Evolutionary conservation across 2,797 vertebrate species (phyloP), one percentile per base, ranked within the genome.

Genomic region (Cirrhinus mrigala): DNA sequence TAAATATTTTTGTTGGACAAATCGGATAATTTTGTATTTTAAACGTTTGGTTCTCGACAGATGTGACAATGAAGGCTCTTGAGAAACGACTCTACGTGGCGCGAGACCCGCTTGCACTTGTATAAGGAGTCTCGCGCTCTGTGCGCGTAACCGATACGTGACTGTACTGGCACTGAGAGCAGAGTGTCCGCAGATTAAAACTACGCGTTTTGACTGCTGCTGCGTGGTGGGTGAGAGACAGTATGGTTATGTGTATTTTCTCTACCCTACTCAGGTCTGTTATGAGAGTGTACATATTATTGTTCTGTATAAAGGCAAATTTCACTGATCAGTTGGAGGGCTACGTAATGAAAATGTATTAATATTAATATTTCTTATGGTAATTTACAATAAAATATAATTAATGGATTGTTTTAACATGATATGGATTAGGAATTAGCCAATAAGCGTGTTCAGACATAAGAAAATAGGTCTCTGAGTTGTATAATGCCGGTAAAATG

Each of bases 91-190:
- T 58, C 24, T 29, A 20, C 82, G 46, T 11, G 62, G 56, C 58
- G 18, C 58, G 40, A 83, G 40, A 64, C 82, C 71, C 46, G 62
- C 82, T 44, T 37, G 46, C 29, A 22, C 60, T 76, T 44, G 64
- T 20, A 69, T 22, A 20, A 76, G 12, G 29, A 56, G 74, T 76
- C 74, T 76, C 20, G 20, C 70, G 60, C 54, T 76, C 29, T 56
- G 52, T 2, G 74, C 24, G 58, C 82, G 74, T 54, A 22, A 24
- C 27, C 22, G 22, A 52, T 33, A 52, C 62, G 79, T 80, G 79
- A 80, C 79, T 80, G 78, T 37, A 68, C 62, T 78, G 54, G 33
- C 20, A 37, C 52, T 15, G 75, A 33, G 48, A 52, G 71, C 24
- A 2, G 15, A 58, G 14, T 8, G 78, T 66, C 52, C 56, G 52